Percentiles rank a stretch among this genome's conserved stretches.
These are phyloP conservation scores for Umimayanthus kanabou DNA, from an alignment of 92 coral and sea anemone genomes.

Conservation along the genomic window DNA sequence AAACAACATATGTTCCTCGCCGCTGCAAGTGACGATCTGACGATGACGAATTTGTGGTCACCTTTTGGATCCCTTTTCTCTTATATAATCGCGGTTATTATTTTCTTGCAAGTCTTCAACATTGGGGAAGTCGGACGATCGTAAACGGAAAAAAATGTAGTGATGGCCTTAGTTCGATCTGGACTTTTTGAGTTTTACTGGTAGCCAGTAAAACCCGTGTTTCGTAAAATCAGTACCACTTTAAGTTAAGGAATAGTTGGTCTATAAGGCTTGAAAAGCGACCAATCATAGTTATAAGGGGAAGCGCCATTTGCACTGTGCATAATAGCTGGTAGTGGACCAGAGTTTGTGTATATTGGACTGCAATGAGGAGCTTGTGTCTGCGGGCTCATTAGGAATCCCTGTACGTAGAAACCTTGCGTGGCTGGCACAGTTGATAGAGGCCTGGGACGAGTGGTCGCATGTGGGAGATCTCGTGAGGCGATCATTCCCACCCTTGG, in stretches of 20 bases:
- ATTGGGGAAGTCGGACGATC: too few species aligned
- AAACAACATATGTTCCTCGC: too few species aligned
- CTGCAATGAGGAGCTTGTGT: slow-evolving; percentile 13
- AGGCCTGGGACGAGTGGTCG: background rate
- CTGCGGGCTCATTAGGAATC: background rate
- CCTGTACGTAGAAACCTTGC: background rate
- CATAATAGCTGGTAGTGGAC: slow-evolving; percentile 1
- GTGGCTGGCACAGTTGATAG: slow-evolving; percentile 1
- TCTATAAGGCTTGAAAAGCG: slow-evolving; percentile 1
- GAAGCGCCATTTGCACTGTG: background rate
- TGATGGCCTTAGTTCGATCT: too few species aligned
- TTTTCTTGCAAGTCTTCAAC: too few species aligned
- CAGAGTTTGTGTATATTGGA: slow-evolving; percentile 16
- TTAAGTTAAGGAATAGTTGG: slow-evolving; percentile 6
- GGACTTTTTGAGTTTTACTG: too few species aligned
- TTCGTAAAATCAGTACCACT: background rate
- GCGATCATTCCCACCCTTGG: background rate
- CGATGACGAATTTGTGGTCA: too few species aligned
- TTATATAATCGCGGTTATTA: too few species aligned
- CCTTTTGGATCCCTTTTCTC: too few species aligned
- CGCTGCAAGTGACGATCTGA: too few species aligned
- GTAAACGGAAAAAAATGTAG: too few species aligned
- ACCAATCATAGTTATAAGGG: slow-evolving; percentile 2
- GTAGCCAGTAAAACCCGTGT: background rate
- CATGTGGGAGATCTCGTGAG: slow-evolving; percentile 3